Percentiles rank a stretch among this genome's conserved stretches.
These are phyloP conservation scores for Urocolius indicus DNA, from an alignment of 2,113 vertebrate genomes.

Conservation along the genomic window DNA sequence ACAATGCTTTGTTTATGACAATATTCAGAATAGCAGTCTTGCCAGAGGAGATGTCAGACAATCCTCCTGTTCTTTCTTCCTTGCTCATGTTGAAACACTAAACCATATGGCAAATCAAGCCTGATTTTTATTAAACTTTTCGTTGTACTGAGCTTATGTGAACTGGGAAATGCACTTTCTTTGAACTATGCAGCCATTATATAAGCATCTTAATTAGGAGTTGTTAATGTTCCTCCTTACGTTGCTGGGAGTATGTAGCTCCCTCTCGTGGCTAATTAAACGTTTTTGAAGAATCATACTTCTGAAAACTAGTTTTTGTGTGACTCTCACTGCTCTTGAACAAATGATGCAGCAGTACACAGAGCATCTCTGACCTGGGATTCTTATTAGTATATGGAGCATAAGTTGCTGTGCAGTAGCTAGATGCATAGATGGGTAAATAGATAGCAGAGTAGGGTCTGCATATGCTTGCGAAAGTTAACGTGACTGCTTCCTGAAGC, in stretches of 20 bases:
- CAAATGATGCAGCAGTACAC: too few relatives aligned
- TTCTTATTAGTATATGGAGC: rapidly evolving
- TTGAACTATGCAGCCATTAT: conserved; percentile 45
- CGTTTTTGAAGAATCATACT: background rate
- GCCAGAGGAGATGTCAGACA: conserved; percentile 23
- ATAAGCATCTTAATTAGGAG: conserved; percentile 53
- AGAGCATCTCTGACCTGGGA: background rate
- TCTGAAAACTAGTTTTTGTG: background rate
- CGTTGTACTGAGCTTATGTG: conserved; percentile 20
- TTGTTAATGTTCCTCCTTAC: background rate
- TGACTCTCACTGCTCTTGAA: rapidly evolving
- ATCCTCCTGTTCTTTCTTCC: background rate
- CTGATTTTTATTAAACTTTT: conserved; percentile 62
- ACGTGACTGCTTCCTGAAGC: background rate
- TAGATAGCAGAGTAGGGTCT: rapidly evolving
- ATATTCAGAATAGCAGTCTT: background rate
- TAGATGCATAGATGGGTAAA: background rate
- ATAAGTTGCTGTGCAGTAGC: background rate
- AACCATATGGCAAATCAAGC: conserved; percentile 67
- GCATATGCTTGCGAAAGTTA: rapidly evolving
- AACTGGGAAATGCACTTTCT: conserved; percentile 53
- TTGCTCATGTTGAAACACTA: background rate
- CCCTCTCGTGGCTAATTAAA: conserved; percentile 68
- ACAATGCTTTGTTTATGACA: background rate
- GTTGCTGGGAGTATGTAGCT: conserved; percentile 33